Evolutionary conservation across 2,797 vertebrate species (phyloP).

Genomic region (Acanthopagrus latus): DNA sequence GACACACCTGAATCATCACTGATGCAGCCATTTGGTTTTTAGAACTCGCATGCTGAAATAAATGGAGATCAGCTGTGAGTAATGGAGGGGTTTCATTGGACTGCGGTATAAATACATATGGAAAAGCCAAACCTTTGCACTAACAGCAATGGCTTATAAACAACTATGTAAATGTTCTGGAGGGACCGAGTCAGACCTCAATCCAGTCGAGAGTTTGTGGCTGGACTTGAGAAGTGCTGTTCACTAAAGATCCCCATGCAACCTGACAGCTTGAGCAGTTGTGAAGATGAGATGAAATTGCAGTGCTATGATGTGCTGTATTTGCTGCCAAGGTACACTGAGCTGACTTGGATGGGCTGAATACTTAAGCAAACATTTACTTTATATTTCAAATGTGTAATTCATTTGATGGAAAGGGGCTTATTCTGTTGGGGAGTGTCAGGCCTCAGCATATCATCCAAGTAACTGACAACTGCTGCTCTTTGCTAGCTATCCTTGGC

Average conservation of each 20-base stretch:
- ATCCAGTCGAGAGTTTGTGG: background rate
- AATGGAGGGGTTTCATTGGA: background rate
- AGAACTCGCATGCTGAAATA: background rate
- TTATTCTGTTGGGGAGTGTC: slow-evolving; percentile 1
- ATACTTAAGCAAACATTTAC: background rate
- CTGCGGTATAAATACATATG: background rate
- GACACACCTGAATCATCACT: background rate
- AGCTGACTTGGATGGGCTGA: background rate
- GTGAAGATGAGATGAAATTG: background rate
- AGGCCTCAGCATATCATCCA: background rate
- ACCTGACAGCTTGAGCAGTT: slow-evolving; percentile 5
- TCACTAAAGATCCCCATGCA: background rate
- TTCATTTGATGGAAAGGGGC: background rate
- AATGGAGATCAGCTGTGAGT: background rate
- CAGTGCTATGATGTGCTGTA: background rate
- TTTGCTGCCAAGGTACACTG: slow-evolving; percentile 3
- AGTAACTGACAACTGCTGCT: too few relatives aligned
- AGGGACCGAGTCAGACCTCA: background rate
- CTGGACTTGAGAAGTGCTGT: slow-evolving; percentile 4
- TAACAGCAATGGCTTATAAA: background rate
- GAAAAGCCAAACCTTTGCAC: background rate
- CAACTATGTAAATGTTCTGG: background rate
- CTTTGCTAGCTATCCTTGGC: too few relatives aligned
- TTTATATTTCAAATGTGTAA: background rate
- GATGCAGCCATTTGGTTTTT: background rate